These are phyloP conservation scores for Champsocephalus esox DNA, from an alignment of 2,797 vertebrate genomes.

Conservation along the genomic window DNA sequence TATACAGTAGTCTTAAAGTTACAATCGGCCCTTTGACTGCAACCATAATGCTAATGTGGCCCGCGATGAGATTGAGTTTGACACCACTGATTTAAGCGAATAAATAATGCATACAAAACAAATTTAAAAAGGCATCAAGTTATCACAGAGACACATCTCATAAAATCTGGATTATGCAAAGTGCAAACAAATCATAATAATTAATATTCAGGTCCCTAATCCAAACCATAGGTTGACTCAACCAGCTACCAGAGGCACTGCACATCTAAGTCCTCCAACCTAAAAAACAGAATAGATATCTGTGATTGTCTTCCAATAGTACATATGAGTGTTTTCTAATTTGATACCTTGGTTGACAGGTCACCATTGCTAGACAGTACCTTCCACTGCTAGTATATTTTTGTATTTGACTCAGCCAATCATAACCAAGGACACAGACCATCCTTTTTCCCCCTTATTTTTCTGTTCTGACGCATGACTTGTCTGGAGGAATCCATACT, in stretches of 20 bases:
- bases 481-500: conserved; percentile 30
- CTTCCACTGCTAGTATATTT: background rate
- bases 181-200: background rate
- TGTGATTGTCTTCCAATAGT: no score
- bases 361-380: background rate
- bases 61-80: no score
- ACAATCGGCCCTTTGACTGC: no score
- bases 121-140: background rate
- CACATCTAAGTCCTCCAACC: background rate
- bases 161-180: background rate
- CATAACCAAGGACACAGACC: background rate
- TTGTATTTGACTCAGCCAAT: background rate
- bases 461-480: conserved; percentile 5
- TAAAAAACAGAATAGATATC: no score
- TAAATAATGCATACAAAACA: background rate
- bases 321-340: no score
- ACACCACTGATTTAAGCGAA: background rate
- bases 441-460: background rate
- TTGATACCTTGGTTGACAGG: background rate
- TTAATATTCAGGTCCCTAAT: background rate
- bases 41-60: no score
- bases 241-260: background rate
- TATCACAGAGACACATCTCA: background rate
- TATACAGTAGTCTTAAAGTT: no score
- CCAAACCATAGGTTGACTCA: background rate